Percentiles rank a stretch among this genome's conserved stretches.
These are phyloP conservation scores for Brachypodius melanocephalos DNA, from an alignment of 2,113 vertebrate genomes.

Conservation along the genomic window DNA sequence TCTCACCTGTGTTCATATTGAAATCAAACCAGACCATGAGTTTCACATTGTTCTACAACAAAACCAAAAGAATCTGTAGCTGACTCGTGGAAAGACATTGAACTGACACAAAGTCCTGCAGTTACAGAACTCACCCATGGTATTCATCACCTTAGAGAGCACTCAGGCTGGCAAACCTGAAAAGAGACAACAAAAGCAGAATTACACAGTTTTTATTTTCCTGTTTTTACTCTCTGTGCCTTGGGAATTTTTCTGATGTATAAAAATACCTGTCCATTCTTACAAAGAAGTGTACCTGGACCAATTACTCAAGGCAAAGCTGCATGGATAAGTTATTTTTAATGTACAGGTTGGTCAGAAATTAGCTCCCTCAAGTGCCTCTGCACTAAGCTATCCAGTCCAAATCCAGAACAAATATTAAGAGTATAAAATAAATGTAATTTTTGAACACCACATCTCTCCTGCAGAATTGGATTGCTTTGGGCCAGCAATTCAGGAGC, in stretches of 20 bases:
- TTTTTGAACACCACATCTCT: neutral
- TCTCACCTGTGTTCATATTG: neutral
- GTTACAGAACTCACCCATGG: neutral
- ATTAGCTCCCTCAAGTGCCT: neutral
- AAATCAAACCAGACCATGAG: neutral
- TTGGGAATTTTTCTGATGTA: neutral
- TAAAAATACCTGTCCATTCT: neutral
- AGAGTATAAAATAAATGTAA: neutral
- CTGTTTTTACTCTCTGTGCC: neutral
- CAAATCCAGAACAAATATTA: neutral
- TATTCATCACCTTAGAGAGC: neutral
- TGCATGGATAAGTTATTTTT: neutral
- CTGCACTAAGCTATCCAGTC: neutral
- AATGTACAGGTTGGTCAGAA: neutral
- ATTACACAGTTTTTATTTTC: neutral
- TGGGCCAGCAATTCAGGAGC: neutral
- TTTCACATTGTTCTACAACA: neutral
- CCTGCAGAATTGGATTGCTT: neutral
- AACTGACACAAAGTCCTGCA: neutral
- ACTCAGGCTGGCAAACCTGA: neutral
- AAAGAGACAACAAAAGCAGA: neutral
- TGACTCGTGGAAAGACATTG: neutral
- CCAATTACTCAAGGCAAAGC: neutral
- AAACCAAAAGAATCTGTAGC: neutral
- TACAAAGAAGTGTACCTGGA: neutral